Percentiles rank a stretch among this genome's conserved stretches.
These are phyloP conservation scores for Drosophila lacteicornis DNA, from an alignment of 1,140 invertebrate genomes.

Conservation along the genomic window DNA sequence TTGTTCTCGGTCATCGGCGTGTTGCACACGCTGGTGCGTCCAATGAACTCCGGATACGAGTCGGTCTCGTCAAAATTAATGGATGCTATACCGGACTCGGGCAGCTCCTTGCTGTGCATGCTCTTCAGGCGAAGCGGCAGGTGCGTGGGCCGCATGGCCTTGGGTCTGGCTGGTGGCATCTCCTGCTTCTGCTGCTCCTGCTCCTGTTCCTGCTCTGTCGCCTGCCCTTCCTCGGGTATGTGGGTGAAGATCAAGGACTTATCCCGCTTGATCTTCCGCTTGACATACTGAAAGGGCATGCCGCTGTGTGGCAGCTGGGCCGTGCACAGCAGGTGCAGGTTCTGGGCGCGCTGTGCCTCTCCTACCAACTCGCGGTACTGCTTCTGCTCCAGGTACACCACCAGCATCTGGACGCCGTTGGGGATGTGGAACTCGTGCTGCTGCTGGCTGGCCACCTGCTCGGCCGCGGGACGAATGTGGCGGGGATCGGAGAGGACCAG, in stretches of 20 bases:
- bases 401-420: slow-evolving; percentile 90
- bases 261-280: slow-evolving; percentile 89
- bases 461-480: slow-evolving; percentile 91
- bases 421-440: slow-evolving; percentile 89
- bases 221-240: slow-evolving; percentile 89
- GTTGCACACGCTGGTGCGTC: slow-evolving; percentile 89
- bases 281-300: slow-evolving; percentile 75
- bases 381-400: slow-evolving; percentile 89
- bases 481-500: slow-evolving; percentile 92
- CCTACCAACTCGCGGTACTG: slow-evolving; percentile 86
- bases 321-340: slow-evolving; percentile 66
- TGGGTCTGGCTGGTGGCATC: slow-evolving; percentile 64
- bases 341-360: slow-evolving; percentile 76
- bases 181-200: slow-evolving; percentile 45
- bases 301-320: slow-evolving; percentile 51
- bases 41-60: slow-evolving; percentile 86
- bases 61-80: slow-evolving; percentile 84
- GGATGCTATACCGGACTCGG: slow-evolving; percentile 85
- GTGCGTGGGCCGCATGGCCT: slow-evolving; percentile 86
- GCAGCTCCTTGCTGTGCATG: slow-evolving; percentile 86
- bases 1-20: slow-evolving; percentile 91
- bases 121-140: slow-evolving; percentile 87
- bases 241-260: slow-evolving; percentile 91
- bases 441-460: slow-evolving; percentile 86
- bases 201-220: slow-evolving; percentile 45